These are phyloP conservation scores for Carlito syrichta DNA, from an alignment of 2,113 vertebrate genomes.

Conservation along the genomic window DNA sequence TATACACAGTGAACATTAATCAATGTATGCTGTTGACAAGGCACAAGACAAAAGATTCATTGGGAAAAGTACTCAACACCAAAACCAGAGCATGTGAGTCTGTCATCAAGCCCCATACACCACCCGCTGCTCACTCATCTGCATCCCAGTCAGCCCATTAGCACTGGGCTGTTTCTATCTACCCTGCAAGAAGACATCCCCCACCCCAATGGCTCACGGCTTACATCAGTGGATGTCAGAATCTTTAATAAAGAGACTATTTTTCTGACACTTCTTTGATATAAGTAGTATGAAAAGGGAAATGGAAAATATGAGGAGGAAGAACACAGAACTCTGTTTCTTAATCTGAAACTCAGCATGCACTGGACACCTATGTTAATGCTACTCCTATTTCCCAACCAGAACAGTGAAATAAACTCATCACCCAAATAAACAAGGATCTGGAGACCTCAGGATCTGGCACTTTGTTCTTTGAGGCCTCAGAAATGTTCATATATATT, in stretches of 20 bases:
- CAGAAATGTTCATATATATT: not conserved
- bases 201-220: not conserved
- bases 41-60: not conserved
- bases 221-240: not conserved
- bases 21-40: not conserved
- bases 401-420: not conserved
- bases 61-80: not conserved
- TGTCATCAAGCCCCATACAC: not conserved
- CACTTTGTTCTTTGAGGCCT: not conserved
- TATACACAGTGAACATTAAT: fast-evolving
- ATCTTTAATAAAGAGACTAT: not conserved
- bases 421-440: not conserved
- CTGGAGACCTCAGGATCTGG: not conserved
- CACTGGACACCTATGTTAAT: not conserved
- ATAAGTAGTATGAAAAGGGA: not conserved
- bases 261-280: not conserved
- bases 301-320: not conserved
- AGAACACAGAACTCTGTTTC: not conserved
- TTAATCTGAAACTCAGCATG: not conserved
- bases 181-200: not conserved
- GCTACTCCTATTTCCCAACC: not conserved
- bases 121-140: not conserved
- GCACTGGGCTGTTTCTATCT: not conserved
- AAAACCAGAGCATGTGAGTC: not conserved
- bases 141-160: not conserved